phyloP scores from a whole-genome alignment of 1,140 invertebrate species.

The Bilobella aurantiaca region DNA sequence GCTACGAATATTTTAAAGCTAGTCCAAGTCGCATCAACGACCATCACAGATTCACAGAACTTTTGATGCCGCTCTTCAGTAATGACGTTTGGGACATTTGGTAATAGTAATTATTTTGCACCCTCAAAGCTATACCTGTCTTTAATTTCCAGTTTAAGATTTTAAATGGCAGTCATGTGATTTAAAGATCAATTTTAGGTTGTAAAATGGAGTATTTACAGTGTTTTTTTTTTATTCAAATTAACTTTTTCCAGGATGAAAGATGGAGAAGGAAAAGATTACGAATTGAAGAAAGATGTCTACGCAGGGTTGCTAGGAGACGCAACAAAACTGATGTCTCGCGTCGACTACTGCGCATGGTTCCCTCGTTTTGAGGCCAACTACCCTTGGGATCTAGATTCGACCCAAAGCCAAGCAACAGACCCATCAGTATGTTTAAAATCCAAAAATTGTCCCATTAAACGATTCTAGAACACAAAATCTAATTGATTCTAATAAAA shows the following conservation, averaged over 20 bases:
- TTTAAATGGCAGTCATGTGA: too few relatives aligned
- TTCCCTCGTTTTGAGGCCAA: slow-evolving; percentile 3
- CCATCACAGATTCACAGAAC: slow-evolving; percentile 12
- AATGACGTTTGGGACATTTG: slow-evolving; percentile 15
- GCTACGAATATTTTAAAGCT: slow-evolving; percentile 3
- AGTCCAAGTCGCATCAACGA: slow-evolving; percentile 1
- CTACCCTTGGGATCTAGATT: slow-evolving; percentile 14
- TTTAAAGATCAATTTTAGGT: too few relatives aligned
- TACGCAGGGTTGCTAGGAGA: slow-evolving; percentile 15
- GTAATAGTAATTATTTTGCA: too few relatives aligned
- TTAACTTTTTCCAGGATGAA: neutral
- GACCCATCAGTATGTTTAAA: neutral
- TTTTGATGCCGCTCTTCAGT: slow-evolving; percentile 8
- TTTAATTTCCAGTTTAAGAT: too few relatives aligned
- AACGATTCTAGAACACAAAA: too few relatives aligned
- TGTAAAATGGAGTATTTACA: too few relatives aligned
- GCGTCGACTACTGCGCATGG: slow-evolving; percentile 6
- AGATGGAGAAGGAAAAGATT: slow-evolving; percentile 3
- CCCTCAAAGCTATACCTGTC: too few relatives aligned
- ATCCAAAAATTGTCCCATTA: neutral
- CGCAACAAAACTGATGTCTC: slow-evolving; percentile 1
- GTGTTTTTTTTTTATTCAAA: too few relatives aligned
- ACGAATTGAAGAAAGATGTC: slow-evolving; percentile 10
- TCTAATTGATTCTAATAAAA: too few relatives aligned
- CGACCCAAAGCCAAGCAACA: slow-evolving; percentile 1